Percentiles rank a stretch among this genome's conserved stretches.
These are phyloP conservation scores for Gallinago nigripennis DNA, from an alignment of 2,797 vertebrate species.

Conservation along the genomic window DNA sequence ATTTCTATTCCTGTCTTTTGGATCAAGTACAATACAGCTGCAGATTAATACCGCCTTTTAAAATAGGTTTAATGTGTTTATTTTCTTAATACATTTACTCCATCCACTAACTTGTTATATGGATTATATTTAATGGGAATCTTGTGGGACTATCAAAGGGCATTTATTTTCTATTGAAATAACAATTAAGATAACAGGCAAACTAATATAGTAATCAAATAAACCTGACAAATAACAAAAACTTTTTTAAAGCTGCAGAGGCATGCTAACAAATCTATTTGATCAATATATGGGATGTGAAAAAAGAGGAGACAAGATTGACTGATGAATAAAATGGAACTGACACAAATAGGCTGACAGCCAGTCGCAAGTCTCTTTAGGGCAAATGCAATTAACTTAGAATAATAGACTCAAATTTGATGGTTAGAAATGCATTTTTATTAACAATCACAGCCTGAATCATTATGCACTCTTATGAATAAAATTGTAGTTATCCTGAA, in stretches of 20 bases:
- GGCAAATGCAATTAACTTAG: conserved; percentile 88
- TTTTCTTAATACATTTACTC: conserved; percentile 17
- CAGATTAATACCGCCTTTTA: conserved; percentile 28
- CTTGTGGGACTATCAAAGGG: conserved; percentile 60
- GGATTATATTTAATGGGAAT: conserved; percentile 61
- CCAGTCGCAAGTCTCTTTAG: conserved; percentile 84
- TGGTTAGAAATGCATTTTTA: conserved; percentile 85
- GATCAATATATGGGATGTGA: conserved; percentile 78
- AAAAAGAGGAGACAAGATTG: conserved; percentile 80
- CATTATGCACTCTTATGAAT: conserved; percentile 80
- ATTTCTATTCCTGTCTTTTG: conserved; percentile 26
- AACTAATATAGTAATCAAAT: conserved; percentile 72
- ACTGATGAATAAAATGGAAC: conserved; percentile 82
- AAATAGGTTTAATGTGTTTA: conserved; percentile 37
- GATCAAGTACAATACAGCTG: background rate
- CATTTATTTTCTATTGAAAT: conserved; percentile 72
- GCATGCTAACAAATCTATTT: conserved; percentile 76
- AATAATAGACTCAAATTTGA: conserved; percentile 86
- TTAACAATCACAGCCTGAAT: conserved; percentile 80
- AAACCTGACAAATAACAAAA: conserved; percentile 70
- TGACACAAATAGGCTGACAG: conserved; percentile 85
- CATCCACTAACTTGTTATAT: conserved; percentile 42
- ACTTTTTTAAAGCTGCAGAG: conserved; percentile 67
- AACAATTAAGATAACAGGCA: conserved; percentile 72
- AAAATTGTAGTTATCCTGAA: conserved; percentile 76